Base-by-base conservation (phyloP, 2,113 vertebrate genomes). In the Phrynocephalus versicolor region DNA sequence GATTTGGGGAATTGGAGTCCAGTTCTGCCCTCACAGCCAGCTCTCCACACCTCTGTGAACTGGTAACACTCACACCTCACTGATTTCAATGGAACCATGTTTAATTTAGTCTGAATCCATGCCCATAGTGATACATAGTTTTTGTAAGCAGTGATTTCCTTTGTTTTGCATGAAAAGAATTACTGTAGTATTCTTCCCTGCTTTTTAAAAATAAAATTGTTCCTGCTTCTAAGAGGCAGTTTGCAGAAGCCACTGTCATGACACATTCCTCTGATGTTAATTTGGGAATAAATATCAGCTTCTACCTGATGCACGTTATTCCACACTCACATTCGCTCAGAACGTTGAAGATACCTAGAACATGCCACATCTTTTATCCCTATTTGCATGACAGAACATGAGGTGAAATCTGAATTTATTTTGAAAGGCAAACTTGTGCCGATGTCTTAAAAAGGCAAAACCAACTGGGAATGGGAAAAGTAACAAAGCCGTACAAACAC, bases 401-500 rank as follows among this genome's bases (percentile, higher is more conserved):
- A 90, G 72, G 6, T 37, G 84, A 33, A 69, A 89, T 30, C 72
- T 0, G 70, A 69, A 67, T 76, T 74, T 65, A 69, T 83, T 79
- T 89, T 82, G 16, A 62, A 75, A 78, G 84, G 73, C 41, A 67
- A 84, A 16, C 16, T 81, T 21, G 51, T 88, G 79, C 55, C 27
- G 27, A 79, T 65, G 83, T 75, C 30, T n/a, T 75, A 84, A 16
- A 3, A 88, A n/a, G 39, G 39, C 27, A 88, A 88, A 90, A 25
- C 76, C 81, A 88, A 0, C 0, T 41, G 75, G 41, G 87, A 80
- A 13, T 55, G n/a, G 5, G 72, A 3, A 72, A 83, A 37, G 23
- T 57, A 89, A 76, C 12, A 57, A 86, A 23, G 33, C 30, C 64
- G 67, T 78, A 37, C 3, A 79, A 78, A 86, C 37, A 89, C 60